phyloP scores from a whole-genome alignment of 1,140 invertebrate species.

The Drosophila gunungcola region DNA sequence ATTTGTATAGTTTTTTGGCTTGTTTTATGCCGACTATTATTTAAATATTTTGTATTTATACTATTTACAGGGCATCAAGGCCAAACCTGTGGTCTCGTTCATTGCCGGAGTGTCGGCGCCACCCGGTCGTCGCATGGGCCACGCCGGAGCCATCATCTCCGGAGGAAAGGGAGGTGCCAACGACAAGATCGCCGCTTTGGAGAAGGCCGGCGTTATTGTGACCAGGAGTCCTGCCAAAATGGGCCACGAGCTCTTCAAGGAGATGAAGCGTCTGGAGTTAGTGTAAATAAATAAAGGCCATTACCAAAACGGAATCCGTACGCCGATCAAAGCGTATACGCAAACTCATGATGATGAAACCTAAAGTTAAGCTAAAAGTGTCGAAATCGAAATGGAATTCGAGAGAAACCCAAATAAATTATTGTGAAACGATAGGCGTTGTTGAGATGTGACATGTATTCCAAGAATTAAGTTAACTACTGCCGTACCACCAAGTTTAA shows the following conservation, averaged over 20 bases:
- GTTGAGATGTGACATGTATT: conserved; percentile 47
- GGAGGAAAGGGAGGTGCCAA: conserved; percentile 99
- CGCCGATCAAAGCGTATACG: conserved; percentile 58
- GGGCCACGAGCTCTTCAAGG: conserved; percentile 95
- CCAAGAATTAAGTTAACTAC: conserved; percentile 68
- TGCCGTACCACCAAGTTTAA: conserved; percentile 68
- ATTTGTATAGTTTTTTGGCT: no score
- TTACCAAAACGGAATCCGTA: conserved; percentile 50
- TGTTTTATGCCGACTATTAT: no score
- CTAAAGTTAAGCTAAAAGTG: conserved; percentile 62
- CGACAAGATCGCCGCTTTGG: conserved; percentile 98
- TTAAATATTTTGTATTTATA: background rate
- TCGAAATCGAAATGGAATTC: conserved; percentile 63
- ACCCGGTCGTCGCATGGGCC: conserved; percentile 98
- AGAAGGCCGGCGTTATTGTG: conserved; percentile 96
- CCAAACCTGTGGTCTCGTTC: conserved; percentile 99
- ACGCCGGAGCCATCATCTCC: conserved; percentile 99
- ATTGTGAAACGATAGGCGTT: conserved; percentile 56
- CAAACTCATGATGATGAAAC: conserved; percentile 50
- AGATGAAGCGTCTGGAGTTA: conserved; percentile 89
- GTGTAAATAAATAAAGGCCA: conserved; percentile 66
- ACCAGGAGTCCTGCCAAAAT: conserved; percentile 98
- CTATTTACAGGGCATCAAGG: conserved; percentile 91
- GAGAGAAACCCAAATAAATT: conserved; percentile 66
- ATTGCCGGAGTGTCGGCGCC: conserved; percentile 99